Percentiles rank a stretch among this genome's conserved stretches.
phyloP scores from a whole-genome alignment of 2,113 vertebrate species.

The Antechinus flavipes region DNA sequence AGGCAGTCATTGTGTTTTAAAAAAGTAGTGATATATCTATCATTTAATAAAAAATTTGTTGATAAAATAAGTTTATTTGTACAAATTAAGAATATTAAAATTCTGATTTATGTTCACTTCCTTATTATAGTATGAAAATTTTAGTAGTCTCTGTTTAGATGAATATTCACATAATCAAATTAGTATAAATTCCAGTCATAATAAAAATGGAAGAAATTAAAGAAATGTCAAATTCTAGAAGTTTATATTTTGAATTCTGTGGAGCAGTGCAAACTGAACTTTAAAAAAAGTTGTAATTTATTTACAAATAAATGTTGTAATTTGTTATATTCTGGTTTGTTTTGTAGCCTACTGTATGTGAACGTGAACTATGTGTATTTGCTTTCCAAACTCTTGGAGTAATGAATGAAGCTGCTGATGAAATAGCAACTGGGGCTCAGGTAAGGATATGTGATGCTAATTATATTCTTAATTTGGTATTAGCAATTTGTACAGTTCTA shows the following conservation, averaged over 20 bases:
- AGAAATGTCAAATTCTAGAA: background rate
- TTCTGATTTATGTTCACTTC: background rate
- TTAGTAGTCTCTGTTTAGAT: background rate
- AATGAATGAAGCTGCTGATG: conserved; percentile 95
- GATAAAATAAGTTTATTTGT: background rate
- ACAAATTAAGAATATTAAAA: background rate
- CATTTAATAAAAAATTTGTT: background rate
- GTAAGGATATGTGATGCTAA: conserved; percentile 77
- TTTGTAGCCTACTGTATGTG: conserved; percentile 92
- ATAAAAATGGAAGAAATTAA: background rate
- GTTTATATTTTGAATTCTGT: background rate
- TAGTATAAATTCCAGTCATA: background rate
- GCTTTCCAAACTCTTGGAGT: conserved; percentile 95
- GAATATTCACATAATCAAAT: background rate
- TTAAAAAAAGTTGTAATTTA: background rate
- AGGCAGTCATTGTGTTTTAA: background rate
- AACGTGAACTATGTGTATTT: conserved; percentile 94
- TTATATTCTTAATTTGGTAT: conserved; percentile 13
- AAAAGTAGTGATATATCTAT: background rate
- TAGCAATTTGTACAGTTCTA: background rate
- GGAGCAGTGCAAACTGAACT: background rate
- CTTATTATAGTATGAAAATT: background rate
- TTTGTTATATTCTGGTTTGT: conserved; percentile 9
- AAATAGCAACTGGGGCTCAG: conserved; percentile 96
- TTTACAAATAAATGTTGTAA: background rate